Conservation (phyloP, 2,113 vertebrate species). For the Rallus limicola region DNA sequence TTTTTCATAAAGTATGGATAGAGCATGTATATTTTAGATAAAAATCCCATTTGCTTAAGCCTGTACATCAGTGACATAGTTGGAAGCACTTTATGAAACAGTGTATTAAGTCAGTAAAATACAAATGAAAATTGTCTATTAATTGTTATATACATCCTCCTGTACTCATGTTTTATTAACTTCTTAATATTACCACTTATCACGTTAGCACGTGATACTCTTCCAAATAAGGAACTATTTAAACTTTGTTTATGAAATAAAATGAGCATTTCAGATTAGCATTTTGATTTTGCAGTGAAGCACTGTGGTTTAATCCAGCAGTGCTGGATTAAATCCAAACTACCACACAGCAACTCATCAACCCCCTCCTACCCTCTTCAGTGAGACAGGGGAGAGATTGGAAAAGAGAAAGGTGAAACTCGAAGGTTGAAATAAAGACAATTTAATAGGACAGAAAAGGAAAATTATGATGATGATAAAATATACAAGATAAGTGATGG, state of each 20-base stretch:
- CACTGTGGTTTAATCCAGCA: too few relatives aligned
- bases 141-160: conserved; percentile 5
- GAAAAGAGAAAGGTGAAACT: too few relatives aligned
- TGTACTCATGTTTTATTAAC: conserved; percentile 50
- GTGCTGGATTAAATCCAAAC: too few relatives aligned
- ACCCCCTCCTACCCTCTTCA: too few relatives aligned
- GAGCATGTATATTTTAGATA: not conserved
- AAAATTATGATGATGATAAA: too few relatives aligned
- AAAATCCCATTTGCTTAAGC: not conserved
- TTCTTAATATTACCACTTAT: conserved; percentile 3
- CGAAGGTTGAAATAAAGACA: too few relatives aligned
- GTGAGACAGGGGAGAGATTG: too few relatives aligned
- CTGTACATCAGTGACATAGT: conserved; percentile 8
- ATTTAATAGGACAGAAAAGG: too few relatives aligned
- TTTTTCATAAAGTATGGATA: not conserved
- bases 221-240: conserved; percentile 21
- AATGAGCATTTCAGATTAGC: conserved; percentile 27
- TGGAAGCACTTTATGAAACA: not conserved
- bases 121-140: conserved; percentile 20
- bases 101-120: not conserved
- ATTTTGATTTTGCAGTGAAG: conserved; percentile 33
- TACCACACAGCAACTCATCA: too few relatives aligned
- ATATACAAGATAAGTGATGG: too few relatives aligned
- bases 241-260: conserved; percentile 6
- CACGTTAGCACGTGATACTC: not conserved